Conservation (phyloP, 2,888 invertebrate genomes). For the Protonemura montana region DNA sequence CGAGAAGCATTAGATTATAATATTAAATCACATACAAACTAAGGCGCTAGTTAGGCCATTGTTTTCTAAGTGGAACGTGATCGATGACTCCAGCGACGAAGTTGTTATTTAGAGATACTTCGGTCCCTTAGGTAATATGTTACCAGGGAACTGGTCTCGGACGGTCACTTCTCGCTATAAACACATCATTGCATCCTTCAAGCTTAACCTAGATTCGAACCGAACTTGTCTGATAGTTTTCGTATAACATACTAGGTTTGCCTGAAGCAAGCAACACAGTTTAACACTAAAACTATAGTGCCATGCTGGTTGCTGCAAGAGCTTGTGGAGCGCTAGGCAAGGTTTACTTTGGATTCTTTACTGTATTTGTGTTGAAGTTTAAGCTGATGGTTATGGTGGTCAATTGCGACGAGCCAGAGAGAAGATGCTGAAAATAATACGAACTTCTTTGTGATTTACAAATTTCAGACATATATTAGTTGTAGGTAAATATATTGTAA, state of each 20-base stretch:
- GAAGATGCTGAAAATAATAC: no score
- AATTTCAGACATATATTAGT: no score
- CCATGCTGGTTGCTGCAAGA: neutral
- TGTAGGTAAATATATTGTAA: no score
- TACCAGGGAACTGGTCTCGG: neutral
- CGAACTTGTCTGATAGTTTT: neutral
- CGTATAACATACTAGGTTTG: neutral
- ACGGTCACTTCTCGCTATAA: no score
- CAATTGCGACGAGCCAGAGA: neutral
- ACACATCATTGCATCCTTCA: neutral
- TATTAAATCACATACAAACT: neutral
- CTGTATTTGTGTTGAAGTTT: neutral
- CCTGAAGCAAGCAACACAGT: neutral
- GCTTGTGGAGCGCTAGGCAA: neutral
- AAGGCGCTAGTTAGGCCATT: neutral
- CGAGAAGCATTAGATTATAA: neutral
- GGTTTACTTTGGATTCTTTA: neutral
- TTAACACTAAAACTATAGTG: neutral
- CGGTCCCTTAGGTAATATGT: neutral
- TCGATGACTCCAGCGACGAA: neutral
- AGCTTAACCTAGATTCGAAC: neutral
- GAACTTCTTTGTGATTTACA: no score
- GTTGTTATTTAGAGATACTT: neutral
- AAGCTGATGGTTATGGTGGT: neutral
- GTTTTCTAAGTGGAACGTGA: neutral